Base-by-base conservation (phyloP, 2,888 invertebrate species). In the Erpobdella octoculata region DNA sequence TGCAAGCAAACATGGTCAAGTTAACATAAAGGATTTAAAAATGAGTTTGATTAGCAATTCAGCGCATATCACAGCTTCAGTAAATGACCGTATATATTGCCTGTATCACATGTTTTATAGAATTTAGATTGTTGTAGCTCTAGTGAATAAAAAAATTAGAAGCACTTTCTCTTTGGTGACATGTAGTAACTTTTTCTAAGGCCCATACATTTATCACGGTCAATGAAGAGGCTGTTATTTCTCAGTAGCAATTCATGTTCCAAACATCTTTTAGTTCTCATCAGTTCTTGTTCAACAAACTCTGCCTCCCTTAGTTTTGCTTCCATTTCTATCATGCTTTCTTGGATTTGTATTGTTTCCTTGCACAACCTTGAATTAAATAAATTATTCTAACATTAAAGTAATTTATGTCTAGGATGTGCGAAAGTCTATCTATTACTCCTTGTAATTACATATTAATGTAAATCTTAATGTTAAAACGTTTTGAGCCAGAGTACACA, bases 121-220 rank as follows among this genome's bases (percentile, higher is more conserved):
- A 46, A 15, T 46, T 15, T n/a, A 15, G n/a, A 46, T n/a, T 46
- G 46, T 15, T 15, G n/a, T 15, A 15, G n/a, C 15, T n/a, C n/a
- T 46, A 15, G 46, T 46, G n/a, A n/a, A n/a, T n/a, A n/a, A n/a
- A 21, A 59, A 59, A 59, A 21, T 36, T 41, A 67, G 41, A 37
- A 67, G 41, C 67, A 67, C 12, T 41, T 36, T 3, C 1, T n/a
- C n/a, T 65, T 15, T 21, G 72, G 68, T 15, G 33, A 37, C 72
- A 72, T 72, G 61, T 5, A 31, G 68, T 46, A 72, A 46, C 33
- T 61, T 37, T 68, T 72, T n/a, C 68, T 48, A 0, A 72, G 37
- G 28, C 72, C 68, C 72, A 72, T 53, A 31, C 72, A 72, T 28
- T 38, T 59, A 1, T 72, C 72, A 8, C 72, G 35, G 67, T 72